Evolutionary conservation across 2,888 invertebrate genomes (phyloP), one percentile per base, ranked within the genome.

Genomic region (Anthophora plumipes): DNA sequence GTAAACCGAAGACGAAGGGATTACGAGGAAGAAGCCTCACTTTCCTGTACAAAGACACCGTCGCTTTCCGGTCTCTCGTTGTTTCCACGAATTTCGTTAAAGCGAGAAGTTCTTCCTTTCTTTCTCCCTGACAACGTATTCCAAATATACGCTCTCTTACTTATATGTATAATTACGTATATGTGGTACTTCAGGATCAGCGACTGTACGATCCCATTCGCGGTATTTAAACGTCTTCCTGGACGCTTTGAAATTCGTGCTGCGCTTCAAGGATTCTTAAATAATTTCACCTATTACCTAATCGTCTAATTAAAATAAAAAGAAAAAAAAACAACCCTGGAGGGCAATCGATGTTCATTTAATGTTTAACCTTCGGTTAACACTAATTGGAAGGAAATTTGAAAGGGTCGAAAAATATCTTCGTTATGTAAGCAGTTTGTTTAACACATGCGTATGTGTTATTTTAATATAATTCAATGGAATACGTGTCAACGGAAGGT

Each of bases 91-190:
- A 12, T 60, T n/a, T 48, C 39, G 50, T 22, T 14, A 37, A 68
- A 68, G 64, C 31, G 70, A 50, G 31, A 57, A 64, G 48, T 31
- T 37, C 60, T n/a, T n/a, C 12, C 60, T 31, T 50, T 52, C 54
- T 67, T n/a, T n/a, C n/a, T n/a, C n/a, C n/a, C n/a, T n/a, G 22
- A 52, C 46, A 67, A 60, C 37, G 14, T 43, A 17, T 20, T 54
- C 46, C 70, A 54, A 14, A 75, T 68, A 61, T 63, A 71, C 60
- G 66, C 55, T 43, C n/a, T 37, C 39, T 60, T 54, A 55, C 39
- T 66, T 70, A 60, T 77, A 57, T 52, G 22, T 41, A 66, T 73
- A 81, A 72, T 82, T 81, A 82, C 77, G 82, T 83, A 77, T 77
- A 67, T 54, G n/a, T 59, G 79, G 79, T 79, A 72, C 25, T 54